phyloP scores from a whole-genome alignment of 2,888 invertebrate species.

The Ectropis crepuscularia region DNA sequence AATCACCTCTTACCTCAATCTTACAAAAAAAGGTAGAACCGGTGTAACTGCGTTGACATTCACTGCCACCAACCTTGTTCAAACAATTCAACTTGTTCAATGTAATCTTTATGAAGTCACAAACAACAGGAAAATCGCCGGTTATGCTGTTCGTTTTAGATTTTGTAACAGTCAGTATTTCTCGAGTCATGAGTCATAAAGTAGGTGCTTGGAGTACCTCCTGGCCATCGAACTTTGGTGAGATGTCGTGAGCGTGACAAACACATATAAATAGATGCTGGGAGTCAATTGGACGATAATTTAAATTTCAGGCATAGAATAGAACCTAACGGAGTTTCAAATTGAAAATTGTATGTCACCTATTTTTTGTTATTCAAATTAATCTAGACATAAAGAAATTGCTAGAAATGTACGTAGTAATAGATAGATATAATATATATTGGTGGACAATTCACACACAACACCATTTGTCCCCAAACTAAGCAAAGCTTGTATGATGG shows the following conservation, averaged over 20 bases:
- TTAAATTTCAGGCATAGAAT: conserved; percentile 3
- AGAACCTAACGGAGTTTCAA: not conserved
- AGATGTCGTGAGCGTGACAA: conserved; percentile 25
- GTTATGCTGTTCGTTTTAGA: conserved; percentile 11
- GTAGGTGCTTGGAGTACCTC: conserved; percentile 7
- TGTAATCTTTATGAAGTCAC: not conserved
- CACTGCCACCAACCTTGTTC: no score
- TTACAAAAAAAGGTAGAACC: no score
- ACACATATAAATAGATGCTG: conserved; percentile 20
- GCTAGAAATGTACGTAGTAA: no score
- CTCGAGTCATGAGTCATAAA: conserved; percentile 23
- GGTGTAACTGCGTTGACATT: no score
- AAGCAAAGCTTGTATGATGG: no score
- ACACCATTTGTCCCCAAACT: no score
- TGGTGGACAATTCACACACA: no score
- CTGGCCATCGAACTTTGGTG: conserved; percentile 27
- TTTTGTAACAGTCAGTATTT: conserved; percentile 26
- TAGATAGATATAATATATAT: no score
- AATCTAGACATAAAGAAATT: no score
- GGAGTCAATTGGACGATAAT: conserved; percentile 11
- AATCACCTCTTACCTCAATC: no score
- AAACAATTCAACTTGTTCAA: not conserved
- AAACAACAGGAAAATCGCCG: conserved; percentile 22
- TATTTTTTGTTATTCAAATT: no score
- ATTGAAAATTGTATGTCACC: not conserved